Evolutionary conservation across 2,888 invertebrate genomes (phyloP).

Genomic region (Noctua pronuba): DNA sequence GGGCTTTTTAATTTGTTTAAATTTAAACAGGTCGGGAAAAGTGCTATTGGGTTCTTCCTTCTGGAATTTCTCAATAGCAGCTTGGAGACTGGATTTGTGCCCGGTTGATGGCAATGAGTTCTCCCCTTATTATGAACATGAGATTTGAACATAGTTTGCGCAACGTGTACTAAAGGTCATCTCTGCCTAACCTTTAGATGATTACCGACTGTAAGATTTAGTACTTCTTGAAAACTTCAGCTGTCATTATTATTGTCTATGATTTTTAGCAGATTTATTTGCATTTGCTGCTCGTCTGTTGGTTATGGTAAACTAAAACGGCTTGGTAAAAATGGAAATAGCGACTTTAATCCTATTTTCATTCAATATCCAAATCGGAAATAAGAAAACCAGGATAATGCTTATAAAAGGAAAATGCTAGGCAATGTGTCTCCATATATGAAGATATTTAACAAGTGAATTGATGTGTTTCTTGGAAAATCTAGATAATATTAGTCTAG

Average conservation of each 20-base stretch:
- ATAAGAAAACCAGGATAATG: constrained; percentile 10
- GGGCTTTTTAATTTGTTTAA: neutral
- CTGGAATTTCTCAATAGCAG: neutral
- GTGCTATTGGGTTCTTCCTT: neutral
- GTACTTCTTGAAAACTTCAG: neutral
- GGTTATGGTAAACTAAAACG: neutral
- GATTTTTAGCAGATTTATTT: neutral
- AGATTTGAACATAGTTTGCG: neutral
- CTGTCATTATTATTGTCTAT: neutral
- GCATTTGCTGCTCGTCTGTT: neutral
- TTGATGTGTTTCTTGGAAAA: neutral
- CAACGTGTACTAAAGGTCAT: neutral
- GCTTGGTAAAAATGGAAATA: neutral
- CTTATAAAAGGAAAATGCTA: constrained; percentile 6
- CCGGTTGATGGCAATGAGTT: neutral
- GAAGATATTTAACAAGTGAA: neutral
- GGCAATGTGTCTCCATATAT: neutral
- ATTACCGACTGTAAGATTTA: neutral
- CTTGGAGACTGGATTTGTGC: neutral
- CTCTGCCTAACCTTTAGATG: neutral
- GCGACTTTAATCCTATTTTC: constrained; percentile 21
- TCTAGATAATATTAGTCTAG: neutral
- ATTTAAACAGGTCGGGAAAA: neutral
- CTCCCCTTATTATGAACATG: neutral
- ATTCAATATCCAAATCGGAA: constrained; percentile 33